phyloP scores from a whole-genome alignment of 2,113 vertebrate species.

The Pimephales promelas region DNA sequence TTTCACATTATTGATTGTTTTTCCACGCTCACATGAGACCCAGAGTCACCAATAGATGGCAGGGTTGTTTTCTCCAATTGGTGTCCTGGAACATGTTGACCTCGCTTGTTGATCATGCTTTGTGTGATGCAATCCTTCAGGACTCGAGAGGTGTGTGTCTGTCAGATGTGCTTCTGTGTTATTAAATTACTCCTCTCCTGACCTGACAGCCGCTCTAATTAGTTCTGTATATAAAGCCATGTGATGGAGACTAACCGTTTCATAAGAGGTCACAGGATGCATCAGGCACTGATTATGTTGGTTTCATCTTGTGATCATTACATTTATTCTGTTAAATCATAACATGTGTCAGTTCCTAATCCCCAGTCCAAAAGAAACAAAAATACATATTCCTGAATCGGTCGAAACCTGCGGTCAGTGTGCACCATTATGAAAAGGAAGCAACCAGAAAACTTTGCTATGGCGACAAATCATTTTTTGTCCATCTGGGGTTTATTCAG shows the following conservation, averaged over 20 bases:
- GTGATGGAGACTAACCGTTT: constrained; percentile 13
- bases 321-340: constrained; percentile 21
- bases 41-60: constrained; percentile 49
- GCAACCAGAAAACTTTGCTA: constrained; percentile 21
- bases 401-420: background rate
- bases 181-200: constrained; percentile 37
- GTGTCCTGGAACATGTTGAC: constrained; percentile 8
- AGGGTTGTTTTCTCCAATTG: constrained; percentile 35
- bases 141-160: constrained; percentile 6
- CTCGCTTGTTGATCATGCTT: background rate
- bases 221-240: constrained; percentile 8
- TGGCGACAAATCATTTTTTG: constrained; percentile 46
- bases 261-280: constrained; percentile 34
- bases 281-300: constrained; percentile 19
- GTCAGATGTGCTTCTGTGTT: constrained; percentile 9
- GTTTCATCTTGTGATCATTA: constrained; percentile 26
- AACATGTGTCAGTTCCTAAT: background rate
- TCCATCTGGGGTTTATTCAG: constrained; percentile 27
- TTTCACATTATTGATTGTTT: background rate
- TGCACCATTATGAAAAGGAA: constrained; percentile 3
- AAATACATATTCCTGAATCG: background rate
- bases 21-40: background rate
- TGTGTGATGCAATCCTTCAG: background rate
- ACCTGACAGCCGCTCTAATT: constrained; percentile 18
- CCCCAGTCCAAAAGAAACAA: background rate